A percentile compares a stretch with the other conserved stretches of the same genome.
phyloP scores from a whole-genome alignment of 1,140 invertebrate species.

The Heliothis virescens region DNA sequence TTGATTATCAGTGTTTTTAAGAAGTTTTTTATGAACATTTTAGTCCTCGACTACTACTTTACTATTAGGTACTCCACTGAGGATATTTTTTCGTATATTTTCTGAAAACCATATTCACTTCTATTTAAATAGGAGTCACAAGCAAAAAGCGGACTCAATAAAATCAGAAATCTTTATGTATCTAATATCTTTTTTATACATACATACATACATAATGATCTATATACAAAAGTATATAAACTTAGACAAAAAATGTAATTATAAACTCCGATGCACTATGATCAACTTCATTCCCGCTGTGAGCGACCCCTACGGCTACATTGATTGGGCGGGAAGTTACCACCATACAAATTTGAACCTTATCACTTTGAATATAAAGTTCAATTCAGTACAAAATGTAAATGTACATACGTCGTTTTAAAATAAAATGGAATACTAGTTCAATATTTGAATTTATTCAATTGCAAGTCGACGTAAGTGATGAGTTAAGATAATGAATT shows the following conservation, averaged over 20 bases:
- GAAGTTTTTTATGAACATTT: too few relatives aligned
- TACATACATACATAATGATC: too few relatives aligned
- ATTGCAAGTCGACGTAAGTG: conserved; percentile 10
- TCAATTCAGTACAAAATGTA: neutral
- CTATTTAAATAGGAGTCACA: too few relatives aligned
- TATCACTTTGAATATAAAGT: neutral
- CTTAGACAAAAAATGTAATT: conserved; percentile 6
- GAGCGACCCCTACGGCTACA: conserved; percentile 19
- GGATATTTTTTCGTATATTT: too few relatives aligned
- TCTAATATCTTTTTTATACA: too few relatives aligned
- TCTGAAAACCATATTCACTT: too few relatives aligned
- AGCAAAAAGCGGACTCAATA: too few relatives aligned
- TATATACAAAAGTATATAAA: neutral
- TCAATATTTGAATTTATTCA: conserved; percentile 41
- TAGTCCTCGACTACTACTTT: too few relatives aligned
- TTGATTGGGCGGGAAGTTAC: conserved; percentile 1
- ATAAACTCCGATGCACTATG: conserved; percentile 22
- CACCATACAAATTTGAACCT: neutral
- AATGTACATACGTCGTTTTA: conserved; percentile 3
- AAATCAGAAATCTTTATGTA: too few relatives aligned
- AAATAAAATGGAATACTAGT: neutral
- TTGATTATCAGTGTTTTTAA: too few relatives aligned
- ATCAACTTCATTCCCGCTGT: conserved; percentile 35
- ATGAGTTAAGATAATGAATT: neutral
- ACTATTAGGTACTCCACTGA: too few relatives aligned